These are phyloP conservation scores for Drosophila colorata DNA, from an alignment of 2,888 invertebrate genomes.

Conservation along the genomic window DNA sequence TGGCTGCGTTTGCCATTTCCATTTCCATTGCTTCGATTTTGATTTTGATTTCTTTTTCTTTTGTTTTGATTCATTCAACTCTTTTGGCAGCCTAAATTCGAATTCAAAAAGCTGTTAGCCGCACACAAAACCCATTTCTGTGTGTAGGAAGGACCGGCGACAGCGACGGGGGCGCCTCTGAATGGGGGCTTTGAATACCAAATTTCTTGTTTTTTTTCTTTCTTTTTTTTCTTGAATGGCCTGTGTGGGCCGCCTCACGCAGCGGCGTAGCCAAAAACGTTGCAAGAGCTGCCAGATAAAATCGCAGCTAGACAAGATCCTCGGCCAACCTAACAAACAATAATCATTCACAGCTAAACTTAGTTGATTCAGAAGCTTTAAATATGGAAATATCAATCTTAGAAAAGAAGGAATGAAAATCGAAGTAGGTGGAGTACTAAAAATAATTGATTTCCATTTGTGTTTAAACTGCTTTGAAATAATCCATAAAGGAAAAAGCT, in stretches of 20 bases:
- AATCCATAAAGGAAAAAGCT: too few relatives aligned
- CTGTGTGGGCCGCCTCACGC: constrained; percentile 60
- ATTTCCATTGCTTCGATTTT: constrained; percentile 20
- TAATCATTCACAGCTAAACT: constrained; percentile 36
- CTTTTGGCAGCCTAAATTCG: constrained; percentile 51
- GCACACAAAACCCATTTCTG: constrained; percentile 38
- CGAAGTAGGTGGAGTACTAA: too few relatives aligned
- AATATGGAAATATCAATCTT: too few relatives aligned
- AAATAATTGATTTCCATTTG: too few relatives aligned
- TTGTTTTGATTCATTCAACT: constrained; percentile 62
- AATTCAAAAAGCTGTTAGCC: constrained; percentile 49
- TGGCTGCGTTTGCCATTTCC: constrained; percentile 27
- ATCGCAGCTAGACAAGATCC: constrained; percentile 42
- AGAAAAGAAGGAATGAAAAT: too few relatives aligned
- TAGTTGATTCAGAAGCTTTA: too few relatives aligned
- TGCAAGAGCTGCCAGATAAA: constrained; percentile 54
- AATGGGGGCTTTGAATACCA: constrained; percentile 48
- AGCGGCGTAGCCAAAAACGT: constrained; percentile 50
- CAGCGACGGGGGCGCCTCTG: constrained; percentile 36
- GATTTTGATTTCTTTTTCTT: constrained; percentile 21
- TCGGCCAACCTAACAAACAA: constrained; percentile 7
- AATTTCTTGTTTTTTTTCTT: constrained; percentile 36
- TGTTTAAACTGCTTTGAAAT: too few relatives aligned
- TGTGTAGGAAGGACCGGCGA: constrained; percentile 57
- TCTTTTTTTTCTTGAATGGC: constrained; percentile 39